Evolutionary conservation across 2,888 invertebrate species (phyloP).

Genomic region (Xestia ashworthii): DNA sequence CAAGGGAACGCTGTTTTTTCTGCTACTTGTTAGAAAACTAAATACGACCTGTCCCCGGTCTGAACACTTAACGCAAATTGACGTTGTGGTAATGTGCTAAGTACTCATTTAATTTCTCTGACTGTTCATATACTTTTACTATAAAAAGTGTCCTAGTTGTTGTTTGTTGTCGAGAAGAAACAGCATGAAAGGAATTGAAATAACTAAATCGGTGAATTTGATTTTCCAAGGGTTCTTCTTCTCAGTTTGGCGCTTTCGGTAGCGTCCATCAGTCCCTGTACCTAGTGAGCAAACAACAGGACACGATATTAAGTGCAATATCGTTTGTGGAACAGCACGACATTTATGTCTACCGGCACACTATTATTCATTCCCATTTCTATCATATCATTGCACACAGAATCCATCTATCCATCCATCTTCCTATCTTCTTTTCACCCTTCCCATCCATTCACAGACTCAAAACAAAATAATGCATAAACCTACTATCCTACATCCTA

Average conservation of each 20-base stretch:
- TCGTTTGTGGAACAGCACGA: too few relatives aligned
- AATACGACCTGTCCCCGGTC: constrained; percentile 61
- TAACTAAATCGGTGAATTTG: background rate
- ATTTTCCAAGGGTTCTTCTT: background rate
- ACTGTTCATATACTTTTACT: background rate
- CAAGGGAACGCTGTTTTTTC: constrained; percentile 67
- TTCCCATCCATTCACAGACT: background rate
- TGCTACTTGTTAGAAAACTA: constrained; percentile 60
- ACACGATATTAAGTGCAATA: too few relatives aligned
- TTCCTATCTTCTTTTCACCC: background rate
- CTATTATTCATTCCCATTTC: background rate
- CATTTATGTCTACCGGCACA: background rate
- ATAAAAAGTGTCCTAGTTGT: background rate
- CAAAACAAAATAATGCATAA: background rate
- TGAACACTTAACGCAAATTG: constrained; percentile 4
- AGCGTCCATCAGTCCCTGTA: too few relatives aligned
- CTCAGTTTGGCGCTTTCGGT: too few relatives aligned
- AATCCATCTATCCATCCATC: background rate
- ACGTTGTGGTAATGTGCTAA: background rate
- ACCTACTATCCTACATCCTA: too few relatives aligned
- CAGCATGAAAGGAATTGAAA: background rate
- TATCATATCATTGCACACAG: background rate
- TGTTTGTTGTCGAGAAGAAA: background rate
- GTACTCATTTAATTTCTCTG: background rate
- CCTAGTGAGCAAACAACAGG: too few relatives aligned